These are phyloP conservation scores for Celastrina argiolus DNA, from an alignment of 2,888 invertebrate genomes.

Conservation along the genomic window DNA sequence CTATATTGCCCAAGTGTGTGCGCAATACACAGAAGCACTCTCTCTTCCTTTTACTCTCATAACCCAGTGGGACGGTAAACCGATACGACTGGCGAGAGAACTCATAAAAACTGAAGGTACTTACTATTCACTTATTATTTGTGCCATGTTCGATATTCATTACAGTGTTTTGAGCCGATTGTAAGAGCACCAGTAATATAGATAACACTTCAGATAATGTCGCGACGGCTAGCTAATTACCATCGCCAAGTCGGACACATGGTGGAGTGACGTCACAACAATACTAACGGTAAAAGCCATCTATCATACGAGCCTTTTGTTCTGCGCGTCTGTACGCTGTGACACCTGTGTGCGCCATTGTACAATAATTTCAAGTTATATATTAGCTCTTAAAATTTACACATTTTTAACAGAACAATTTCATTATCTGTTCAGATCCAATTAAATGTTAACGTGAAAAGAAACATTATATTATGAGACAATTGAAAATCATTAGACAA, in stretches of 20 bases:
- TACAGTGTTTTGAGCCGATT: neutral
- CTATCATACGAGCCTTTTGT: neutral
- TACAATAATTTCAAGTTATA: no score
- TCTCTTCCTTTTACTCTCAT: no score
- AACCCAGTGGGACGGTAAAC: no score
- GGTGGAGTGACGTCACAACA: neutral
- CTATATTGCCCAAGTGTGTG: no score
- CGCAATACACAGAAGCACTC: no score
- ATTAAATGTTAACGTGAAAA: no score
- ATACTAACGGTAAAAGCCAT: neutral
- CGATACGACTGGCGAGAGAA: no score
- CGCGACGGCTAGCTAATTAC: neutral
- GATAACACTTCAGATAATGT: neutral
- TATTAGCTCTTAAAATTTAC: neutral
- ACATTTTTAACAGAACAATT: neutral
- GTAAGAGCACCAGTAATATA: neutral
- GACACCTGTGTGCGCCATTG: neutral
- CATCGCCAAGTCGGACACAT: neutral
- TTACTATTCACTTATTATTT: neutral
- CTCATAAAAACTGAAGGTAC: no score
- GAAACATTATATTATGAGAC: no score
- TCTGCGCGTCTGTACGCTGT: neutral
- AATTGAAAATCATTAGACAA: no score
- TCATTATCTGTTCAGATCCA: no score
- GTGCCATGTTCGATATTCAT: neutral